phyloP scores from a whole-genome alignment of 2,113 vertebrate species.

The Percina caprodes region DNA sequence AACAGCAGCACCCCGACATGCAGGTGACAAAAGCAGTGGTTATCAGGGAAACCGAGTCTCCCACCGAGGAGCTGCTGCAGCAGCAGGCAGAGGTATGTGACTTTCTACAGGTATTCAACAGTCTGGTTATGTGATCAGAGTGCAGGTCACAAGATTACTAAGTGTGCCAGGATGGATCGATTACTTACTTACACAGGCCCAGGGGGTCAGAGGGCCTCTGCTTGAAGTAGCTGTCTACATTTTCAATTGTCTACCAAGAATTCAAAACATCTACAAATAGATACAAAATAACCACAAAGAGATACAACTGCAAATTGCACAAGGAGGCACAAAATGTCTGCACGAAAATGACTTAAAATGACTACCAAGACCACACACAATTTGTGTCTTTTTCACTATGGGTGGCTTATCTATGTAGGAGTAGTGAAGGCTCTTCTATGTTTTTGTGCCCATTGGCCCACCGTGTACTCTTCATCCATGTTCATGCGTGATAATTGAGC shows the following conservation, averaged over 20 bases:
- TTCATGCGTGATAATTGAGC: not conserved
- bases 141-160: not conserved
- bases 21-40: constrained; percentile 99
- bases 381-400: not conserved
- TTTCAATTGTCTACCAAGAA: not conserved
- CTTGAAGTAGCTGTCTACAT: not conserved
- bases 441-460: not conserved
- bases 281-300: too few relatives aligned
- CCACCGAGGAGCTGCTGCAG: constrained; percentile 91
- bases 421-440: not conserved
- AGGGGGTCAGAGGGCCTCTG: not conserved
- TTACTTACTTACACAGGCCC: not conserved
- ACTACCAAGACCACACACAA: not conserved
- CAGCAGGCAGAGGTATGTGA: constrained; percentile 88
- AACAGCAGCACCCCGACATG: constrained; percentile 98
- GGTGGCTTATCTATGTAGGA: not conserved
- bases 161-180: not conserved
- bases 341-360: not conserved
- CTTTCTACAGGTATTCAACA: not conserved
- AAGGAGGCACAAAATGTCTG: not conserved
- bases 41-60: constrained; percentile 97
- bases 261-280: not conserved
- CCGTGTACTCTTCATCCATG: not conserved
- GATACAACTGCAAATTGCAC: not conserved
- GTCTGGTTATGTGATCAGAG: not conserved